Base-by-base conservation (phyloP, 2,888 invertebrate species). In the Lochmaea capreae region DNA sequence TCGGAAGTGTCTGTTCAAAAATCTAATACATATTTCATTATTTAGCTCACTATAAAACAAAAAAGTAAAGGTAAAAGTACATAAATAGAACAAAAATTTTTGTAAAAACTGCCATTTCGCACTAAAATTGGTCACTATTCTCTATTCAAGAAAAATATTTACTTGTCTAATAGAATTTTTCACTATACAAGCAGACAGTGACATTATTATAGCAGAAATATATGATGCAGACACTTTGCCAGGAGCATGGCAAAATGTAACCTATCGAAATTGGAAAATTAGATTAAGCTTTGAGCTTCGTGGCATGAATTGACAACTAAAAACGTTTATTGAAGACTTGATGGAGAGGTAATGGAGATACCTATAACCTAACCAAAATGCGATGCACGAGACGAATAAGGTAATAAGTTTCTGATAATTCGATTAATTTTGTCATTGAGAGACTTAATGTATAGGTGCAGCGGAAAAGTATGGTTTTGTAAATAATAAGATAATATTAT, bases 191-290 rank as follows among this genome's bases (percentile, higher is more conserved):
- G 46, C 12, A 54, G 54, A 54, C 18, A 54, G 1, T 16, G 54
- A 54, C 18, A 16, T 10, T 54, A 54, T 54, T 16, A 54, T 18
- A 16, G 10, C n/a, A 16, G 39, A 65, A 69, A 61, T 66, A 18
- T 71, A 66, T 68, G 65, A 46, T 67, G 63, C 49, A 42, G 65
- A 70, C 65, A 42, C 58, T 70, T 70, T 67, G 66, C 62, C 59
- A 10, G 58, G 9, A n/a, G 33, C 65, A 66, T 62, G 46, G 71
- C 58, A 63, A 66, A 67, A 67, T 72, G 74, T 73, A 77, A 75
- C 74, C 68, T 69, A 78, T 76, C 76, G 75, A 78, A 76, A 76
- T 78, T 76, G 75, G 73, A 78, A 72, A 76, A 78, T 78, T 70
- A 72, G 72, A 76, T 78, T 78, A 73, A 75, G 73, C 76, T 78